Base-by-base conservation (phyloP, 2,888 invertebrate species). In the Pristionchus entomophagus region DNA sequence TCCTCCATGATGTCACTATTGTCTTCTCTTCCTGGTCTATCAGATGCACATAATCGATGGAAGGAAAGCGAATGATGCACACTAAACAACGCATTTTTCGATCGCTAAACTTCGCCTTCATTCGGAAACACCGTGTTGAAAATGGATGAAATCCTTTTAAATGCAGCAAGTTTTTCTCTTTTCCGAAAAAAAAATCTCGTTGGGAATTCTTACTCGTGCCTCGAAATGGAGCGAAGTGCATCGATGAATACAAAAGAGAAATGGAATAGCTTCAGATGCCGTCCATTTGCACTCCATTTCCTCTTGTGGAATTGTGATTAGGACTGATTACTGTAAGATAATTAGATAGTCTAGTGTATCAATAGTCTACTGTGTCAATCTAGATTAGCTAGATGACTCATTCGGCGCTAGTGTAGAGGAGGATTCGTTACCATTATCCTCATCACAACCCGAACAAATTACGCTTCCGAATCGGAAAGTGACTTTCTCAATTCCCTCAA, bases 101-200 rank as follows among this genome's bases (percentile, higher is more conserved):
- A 59, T 59, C 29, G 29, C 26, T 29, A 29, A 59, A 59, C 59
- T 59, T 59, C 32, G 59, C 59, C 59, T 29, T 59, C 8, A 26
- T 29, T 59, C 59, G 59, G 26, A 59, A 59, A 59, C 59, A 59
- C 59, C 32, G 19, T 12, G 32, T 65, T 29, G 35, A n/a, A 65
- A 65, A 65, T 65, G 32, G 35, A 65, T 65, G 65, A 65, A 65
- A 59, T 65, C 35, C 65, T 65, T 19, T 35, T 35, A 65, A 65
- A 65, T 62, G 62, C 62, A 62, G 32, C 56, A 59, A 26, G 22
- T 59, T n/a, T 65, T 65, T 65, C 59, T 29, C 59, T 29, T n/a
- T n/a, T n/a, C n/a, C n/a, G n/a, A n/a, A n/a, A n/a, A n/a, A n/a
- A n/a, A 45, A 35, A 35, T 65, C 65, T 65, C 45, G 45, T 45